These are phyloP conservation scores for Rhabditoides inermis DNA, from an alignment of 2,888 invertebrate genomes.

Conservation along the genomic window DNA sequence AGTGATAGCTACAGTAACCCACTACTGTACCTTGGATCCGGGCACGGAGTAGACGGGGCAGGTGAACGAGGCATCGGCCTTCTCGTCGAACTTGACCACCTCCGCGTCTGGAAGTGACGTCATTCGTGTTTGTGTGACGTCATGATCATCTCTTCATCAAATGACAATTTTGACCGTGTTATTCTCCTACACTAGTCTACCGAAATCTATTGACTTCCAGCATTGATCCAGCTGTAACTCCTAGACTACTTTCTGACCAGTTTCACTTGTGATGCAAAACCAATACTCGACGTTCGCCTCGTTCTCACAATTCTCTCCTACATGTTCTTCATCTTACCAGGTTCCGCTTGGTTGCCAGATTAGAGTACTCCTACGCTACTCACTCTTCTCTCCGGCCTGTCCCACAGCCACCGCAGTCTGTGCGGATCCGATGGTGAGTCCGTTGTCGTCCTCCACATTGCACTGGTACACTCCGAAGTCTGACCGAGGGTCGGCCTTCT, in stretches of 20 bases:
- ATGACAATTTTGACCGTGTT: background rate
- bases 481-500: constrained; percentile 43
- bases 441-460: constrained; percentile 49
- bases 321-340: background rate
- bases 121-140: background rate
- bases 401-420: constrained; percentile 48
- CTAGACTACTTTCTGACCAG: background rate
- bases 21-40: constrained; percentile 44
- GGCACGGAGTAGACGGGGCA: constrained; percentile 50
- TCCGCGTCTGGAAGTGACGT: constrained; percentile 35
- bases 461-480: constrained; percentile 51
- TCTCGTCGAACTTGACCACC: constrained; percentile 47
- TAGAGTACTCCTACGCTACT: background rate
- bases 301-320: background rate
- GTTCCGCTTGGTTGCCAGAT: background rate
- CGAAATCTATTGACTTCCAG: background rate
- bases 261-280: background rate
- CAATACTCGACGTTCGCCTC: background rate
- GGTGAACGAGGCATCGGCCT: constrained; percentile 43
- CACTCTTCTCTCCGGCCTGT: constrained; percentile 18
- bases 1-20: too few relatives aligned
- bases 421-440: constrained; percentile 45
- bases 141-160: background rate
- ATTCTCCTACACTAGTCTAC: background rate
- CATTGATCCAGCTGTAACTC: too few relatives aligned